Evolutionary conservation across 1,140 invertebrate species (phyloP).

Genomic region (Aricia agestis): DNA sequence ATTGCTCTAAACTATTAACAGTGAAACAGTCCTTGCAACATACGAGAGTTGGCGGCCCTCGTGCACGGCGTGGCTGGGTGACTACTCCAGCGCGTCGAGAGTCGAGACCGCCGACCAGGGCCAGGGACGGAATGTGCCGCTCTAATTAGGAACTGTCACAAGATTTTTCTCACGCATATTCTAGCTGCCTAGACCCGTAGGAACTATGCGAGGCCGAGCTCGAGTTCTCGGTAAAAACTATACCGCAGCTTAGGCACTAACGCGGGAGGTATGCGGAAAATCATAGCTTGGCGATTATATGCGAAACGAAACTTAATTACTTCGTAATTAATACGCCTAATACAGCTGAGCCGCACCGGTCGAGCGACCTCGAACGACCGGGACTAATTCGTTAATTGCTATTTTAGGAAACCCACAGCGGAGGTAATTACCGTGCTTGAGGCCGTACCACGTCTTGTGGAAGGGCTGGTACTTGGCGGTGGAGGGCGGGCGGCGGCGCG

Average conservation of each 20-base stretch:
- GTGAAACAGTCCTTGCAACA: no score
- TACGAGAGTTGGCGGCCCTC: not conserved
- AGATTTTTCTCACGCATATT: not conserved
- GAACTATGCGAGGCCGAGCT: no score
- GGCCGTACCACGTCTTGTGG: conserved; percentile 65
- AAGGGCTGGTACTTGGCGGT: conserved; percentile 59
- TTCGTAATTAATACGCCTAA: no score
- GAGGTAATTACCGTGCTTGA: conserved; percentile 54
- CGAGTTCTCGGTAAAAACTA: no score
- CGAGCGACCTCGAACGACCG: not conserved
- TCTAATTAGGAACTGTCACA: conserved; percentile 1
- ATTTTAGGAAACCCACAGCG: not conserved
- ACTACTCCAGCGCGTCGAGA: not conserved
- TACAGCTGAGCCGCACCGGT: not conserved
- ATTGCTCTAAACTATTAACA: no score
- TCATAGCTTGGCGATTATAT: no score
- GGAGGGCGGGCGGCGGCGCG: conserved; percentile 40
- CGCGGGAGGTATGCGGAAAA: no score
- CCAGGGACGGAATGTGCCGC: not conserved
- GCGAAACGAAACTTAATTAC: no score
- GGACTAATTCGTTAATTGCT: not conserved
- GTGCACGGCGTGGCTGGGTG: not conserved
- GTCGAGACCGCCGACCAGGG: no score
- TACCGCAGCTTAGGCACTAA: no score
- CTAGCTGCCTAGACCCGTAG: not conserved